Percentiles rank a stretch among this genome's conserved stretches.
phyloP scores from a whole-genome alignment of 2,888 invertebrate genomes.

The Mythimna albipuncta region DNA sequence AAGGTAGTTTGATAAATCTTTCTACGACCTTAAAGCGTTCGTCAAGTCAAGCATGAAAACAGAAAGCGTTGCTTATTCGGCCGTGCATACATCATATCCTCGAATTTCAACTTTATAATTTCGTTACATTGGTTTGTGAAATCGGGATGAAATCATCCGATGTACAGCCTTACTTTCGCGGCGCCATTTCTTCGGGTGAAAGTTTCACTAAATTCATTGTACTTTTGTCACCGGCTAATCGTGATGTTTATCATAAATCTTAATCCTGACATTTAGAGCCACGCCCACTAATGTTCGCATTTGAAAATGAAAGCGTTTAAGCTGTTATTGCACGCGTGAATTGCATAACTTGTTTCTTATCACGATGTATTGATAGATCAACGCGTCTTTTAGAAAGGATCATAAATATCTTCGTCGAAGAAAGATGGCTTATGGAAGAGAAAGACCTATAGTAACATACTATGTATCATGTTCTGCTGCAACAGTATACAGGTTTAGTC shows the following conservation, averaged over 20 bases:
- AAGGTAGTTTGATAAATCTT: conserved; percentile 37
- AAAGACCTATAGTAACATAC: conserved; percentile 15
- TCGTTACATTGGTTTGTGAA: conserved; percentile 65
- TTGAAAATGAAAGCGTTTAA: conserved; percentile 81
- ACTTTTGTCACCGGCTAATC: conserved; percentile 86
- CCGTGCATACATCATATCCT: conserved; percentile 49
- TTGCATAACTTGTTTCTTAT: conserved; percentile 70
- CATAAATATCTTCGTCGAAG: conserved; percentile 36
- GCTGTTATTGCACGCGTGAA: conserved; percentile 70
- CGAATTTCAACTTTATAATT: conserved; percentile 52
- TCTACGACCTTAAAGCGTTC: conserved; percentile 45
- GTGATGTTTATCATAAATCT: conserved; percentile 83
- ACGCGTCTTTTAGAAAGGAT: conserved; percentile 68
- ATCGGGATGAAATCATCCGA: conserved; percentile 79
- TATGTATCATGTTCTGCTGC: conserved; percentile 9
- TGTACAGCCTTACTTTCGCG: conserved; percentile 78
- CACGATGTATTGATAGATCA: conserved; percentile 65
- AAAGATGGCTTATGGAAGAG: conserved; percentile 44
- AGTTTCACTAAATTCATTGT: conserved; percentile 85
- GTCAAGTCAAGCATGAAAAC: conserved; percentile 18
- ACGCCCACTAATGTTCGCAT: conserved; percentile 79
- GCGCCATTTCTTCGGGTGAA: conserved; percentile 85
- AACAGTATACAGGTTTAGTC: conserved; percentile 7
- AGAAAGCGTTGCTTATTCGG: conserved; percentile 36
- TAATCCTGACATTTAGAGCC: conserved; percentile 80